Base-by-base conservation (phyloP, 2,888 invertebrate species). In the Panzeria rudis region DNA sequence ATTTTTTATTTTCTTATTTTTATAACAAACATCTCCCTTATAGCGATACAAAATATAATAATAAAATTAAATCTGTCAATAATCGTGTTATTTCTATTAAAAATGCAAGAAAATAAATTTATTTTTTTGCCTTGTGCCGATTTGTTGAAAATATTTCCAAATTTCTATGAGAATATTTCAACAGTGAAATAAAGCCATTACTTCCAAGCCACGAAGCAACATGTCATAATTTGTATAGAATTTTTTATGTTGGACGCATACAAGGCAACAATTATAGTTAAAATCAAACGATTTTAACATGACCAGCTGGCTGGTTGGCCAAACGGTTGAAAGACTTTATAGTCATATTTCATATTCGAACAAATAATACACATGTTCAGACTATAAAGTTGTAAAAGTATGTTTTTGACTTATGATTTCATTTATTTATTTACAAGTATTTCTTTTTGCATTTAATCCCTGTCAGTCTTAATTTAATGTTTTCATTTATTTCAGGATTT, bases 381-480 rank as follows among this genome's bases (percentile, higher is more conserved):
- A 47, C 11, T 15, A 17, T 20, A 32, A 35, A 32, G 11, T 7
- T 35, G 2, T 29, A 17, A 11, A 7, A 8, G 32, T 20, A 3
- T 52, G 32, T 23, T 15, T 38, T 35, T 54, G 35, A 13, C 17
- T 47, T 66, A 23, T 35, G 50, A 35, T 54, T 54, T 23, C 29
- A 29, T 47, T 20, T 20, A 54, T 25, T 52, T 23, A 20, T 50
- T 20, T 35, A 15, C 0, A 13, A 41, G 11, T 41, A 41, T 56
- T 62, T 50, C 11, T 15, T 3, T 35, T 6, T 11, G 7, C 23
- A 7, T 38, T 62, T 44, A 77, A 25, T 47, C 17, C 5, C 68
- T 61, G 59, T 32, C 76, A 17, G 17, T 68, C 35, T 68, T 68
- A 50, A 77, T 77, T 59, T 77, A 50, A 50, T 62, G 20, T 64